Evolutionary conservation across 2,113 vertebrate genomes (phyloP).

Genomic region (cattle (Bos taurus)): ARS-UCD2.0 NC_037328.1:128664001-128664500

Average conservation of each 20-base stretch:
- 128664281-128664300: not conserved
- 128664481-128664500: not conserved
- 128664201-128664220: not conserved
- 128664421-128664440: not conserved
- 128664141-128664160: not conserved
- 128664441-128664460: not conserved
- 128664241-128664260: not conserved
- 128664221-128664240: not conserved
- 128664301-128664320: not conserved
- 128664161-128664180: not conserved
- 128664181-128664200: not conserved
- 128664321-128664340: not conserved
- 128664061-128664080: too few relatives aligned
- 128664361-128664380: not conserved
- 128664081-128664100: not conserved
- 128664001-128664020: too few relatives aligned
- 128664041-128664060: too few relatives aligned
- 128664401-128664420: not conserved
- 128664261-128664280: not conserved
- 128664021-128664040: too few relatives aligned
- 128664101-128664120: not conserved
- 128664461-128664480: not conserved
- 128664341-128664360: not conserved
- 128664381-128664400: not conserved
- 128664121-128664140: fast-evolving